A percentile compares a stretch with the other conserved stretches of the same genome.
These are phyloP conservation scores for Nannobrachium achirus DNA, from an alignment of 2,113 vertebrate species.

Conservation along the genomic window DNA sequence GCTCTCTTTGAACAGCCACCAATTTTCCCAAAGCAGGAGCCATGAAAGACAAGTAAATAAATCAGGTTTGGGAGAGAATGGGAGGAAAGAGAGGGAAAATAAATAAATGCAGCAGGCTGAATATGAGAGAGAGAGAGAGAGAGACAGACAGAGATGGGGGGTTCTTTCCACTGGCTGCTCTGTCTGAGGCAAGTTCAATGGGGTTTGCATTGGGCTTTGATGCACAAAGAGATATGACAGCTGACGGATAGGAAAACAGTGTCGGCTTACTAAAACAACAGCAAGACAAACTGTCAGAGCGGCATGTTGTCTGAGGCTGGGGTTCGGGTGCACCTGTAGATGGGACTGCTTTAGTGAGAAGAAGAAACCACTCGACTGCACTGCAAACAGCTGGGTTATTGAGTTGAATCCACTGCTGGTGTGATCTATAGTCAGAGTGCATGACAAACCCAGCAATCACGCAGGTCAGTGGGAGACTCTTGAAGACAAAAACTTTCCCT, in stretches of 20 bases:
- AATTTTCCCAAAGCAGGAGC: constrained; percentile 3
- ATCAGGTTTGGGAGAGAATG: constrained; percentile 11
- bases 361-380: too few species aligned
- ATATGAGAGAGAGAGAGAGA: constrained; percentile 21
- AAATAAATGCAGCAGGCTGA: constrained; percentile 29
- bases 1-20: constrained; percentile 32
- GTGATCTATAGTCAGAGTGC: too few species aligned
- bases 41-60: constrained; percentile 37
- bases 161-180: constrained; percentile 29
- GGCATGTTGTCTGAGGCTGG: constrained; percentile 4
- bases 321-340: not conserved
- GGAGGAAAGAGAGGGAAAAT: not conserved
- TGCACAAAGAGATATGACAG: constrained; percentile 31
- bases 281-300: constrained; percentile 28
- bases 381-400: not conserved
- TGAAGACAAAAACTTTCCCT: too few species aligned
- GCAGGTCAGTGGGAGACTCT: too few species aligned
- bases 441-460: too few species aligned
- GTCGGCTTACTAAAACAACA: constrained; percentile 58
- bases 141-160: too few species aligned
- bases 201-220: constrained; percentile 45
- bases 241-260: constrained; percentile 45
- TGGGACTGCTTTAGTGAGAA: not conserved
- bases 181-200: constrained; percentile 51
- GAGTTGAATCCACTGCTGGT: not conserved